A percentile compares a stretch with the other conserved stretches of the same genome.
These are phyloP conservation scores for Glossosoma conforme DNA, from an alignment of 1,140 invertebrate species.

Conservation along the genomic window DNA sequence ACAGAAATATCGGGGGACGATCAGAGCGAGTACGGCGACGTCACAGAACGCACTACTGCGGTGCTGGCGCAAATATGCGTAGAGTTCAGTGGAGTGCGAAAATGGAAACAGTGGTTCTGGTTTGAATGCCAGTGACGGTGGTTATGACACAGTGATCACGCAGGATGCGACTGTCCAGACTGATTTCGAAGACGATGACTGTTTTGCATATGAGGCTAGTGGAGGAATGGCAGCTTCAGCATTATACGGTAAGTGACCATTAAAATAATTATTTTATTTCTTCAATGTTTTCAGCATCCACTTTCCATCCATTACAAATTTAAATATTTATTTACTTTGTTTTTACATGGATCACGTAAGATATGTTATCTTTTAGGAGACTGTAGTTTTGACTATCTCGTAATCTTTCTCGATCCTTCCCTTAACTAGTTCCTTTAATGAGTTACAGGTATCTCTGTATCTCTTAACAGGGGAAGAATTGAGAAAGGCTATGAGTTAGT, in stretches of 20 bases:
- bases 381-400: no score
- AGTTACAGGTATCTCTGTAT: no score
- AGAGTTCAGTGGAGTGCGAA: conserved; percentile 20
- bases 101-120: not conserved
- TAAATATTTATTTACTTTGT: not conserved
- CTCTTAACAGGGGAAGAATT: no score
- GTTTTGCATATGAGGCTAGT: conserved; percentile 21
- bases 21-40: conserved; percentile 35
- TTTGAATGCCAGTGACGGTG: conserved; percentile 1
- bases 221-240: not conserved
- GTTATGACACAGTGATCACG: conserved; percentile 13
- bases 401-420: no score
- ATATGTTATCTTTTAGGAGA: no score
- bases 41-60: conserved; percentile 18
- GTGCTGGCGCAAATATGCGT: conserved; percentile 24
- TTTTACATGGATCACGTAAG: no score
- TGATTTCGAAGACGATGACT: conserved; percentile 28
- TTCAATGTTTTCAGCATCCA: not conserved
- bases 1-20: conserved; percentile 44
- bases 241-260: conserved; percentile 14
- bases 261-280: not conserved
- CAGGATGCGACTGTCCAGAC: conserved; percentile 23
- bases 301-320: not conserved
- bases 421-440: no score
- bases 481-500: no score